Percentiles rank a stretch among this genome's conserved stretches.
Evolutionary conservation across 2,888 invertebrate genomes (phyloP).

Genomic region (Clunio marinus): DNA sequence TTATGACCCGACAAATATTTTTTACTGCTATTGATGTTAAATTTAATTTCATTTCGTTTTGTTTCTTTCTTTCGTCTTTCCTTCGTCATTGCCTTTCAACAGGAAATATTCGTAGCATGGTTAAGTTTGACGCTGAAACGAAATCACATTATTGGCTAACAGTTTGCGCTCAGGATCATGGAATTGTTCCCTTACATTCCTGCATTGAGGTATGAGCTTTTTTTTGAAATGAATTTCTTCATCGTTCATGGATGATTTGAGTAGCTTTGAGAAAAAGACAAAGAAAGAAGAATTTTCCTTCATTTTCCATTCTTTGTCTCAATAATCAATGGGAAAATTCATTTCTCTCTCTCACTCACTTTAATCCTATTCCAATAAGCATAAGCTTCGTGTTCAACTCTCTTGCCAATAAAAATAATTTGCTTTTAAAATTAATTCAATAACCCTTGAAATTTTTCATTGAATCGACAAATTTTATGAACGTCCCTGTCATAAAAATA

Average conservation of each 20-base stretch:
- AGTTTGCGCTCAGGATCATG: conserved; percentile 87
- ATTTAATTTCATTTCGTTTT: too few species aligned
- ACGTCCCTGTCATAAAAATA: conserved; percentile 28
- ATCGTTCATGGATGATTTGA: too few species aligned
- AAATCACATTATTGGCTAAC: conserved; percentile 89
- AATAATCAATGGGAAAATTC: too few species aligned
- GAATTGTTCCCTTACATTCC: conserved; percentile 77
- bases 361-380: too few species aligned
- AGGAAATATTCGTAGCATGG: conserved; percentile 81
- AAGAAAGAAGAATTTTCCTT: too few species aligned
- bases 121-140: conserved; percentile 83
- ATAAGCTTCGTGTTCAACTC: too few species aligned
- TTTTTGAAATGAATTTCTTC: not conserved
- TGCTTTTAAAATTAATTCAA: too few species aligned
- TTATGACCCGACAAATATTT: conserved; percentile 9
- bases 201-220: conserved; percentile 66
- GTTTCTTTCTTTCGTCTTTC: not conserved
- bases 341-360: too few species aligned
- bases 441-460: not conserved
- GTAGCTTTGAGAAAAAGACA: too few species aligned
- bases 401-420: too few species aligned
- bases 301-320: too few species aligned
- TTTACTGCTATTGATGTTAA: conserved; percentile 9
- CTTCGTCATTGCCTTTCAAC: conserved; percentile 46
- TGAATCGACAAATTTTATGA: conserved; percentile 5